Evolutionary conservation across 2,113 vertebrate genomes (phyloP).

Genomic region (Ancistrus triradiatus): DNA sequence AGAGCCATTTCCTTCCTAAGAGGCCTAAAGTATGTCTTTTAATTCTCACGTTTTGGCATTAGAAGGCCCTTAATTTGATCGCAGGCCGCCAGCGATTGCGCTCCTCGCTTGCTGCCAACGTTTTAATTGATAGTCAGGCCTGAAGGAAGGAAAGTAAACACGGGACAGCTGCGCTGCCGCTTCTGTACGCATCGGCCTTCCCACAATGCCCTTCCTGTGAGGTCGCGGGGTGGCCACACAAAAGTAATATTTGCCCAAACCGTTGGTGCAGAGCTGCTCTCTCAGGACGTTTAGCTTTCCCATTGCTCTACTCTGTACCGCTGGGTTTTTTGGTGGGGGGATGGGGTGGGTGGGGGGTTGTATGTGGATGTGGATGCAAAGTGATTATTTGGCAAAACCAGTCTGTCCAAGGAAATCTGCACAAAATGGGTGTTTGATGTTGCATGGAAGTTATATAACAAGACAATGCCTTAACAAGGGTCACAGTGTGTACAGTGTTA

Average conservation of each 20-base stretch:
- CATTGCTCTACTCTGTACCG: conserved; percentile 48
- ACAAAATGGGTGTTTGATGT: too few relatives aligned
- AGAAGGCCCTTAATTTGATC: too few relatives aligned
- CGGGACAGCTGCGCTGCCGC: conserved; percentile 55
- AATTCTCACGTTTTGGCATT: background rate
- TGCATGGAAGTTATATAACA: too few relatives aligned
- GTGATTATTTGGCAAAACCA: too few relatives aligned
- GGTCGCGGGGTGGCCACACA: conserved; percentile 60
- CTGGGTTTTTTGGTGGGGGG: background rate
- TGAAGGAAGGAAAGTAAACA: conserved; percentile 56
- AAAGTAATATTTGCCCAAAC: conserved; percentile 74
- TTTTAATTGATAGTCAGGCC: conserved; percentile 60
- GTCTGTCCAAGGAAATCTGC: too few relatives aligned
- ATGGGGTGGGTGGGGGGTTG: too few relatives aligned
- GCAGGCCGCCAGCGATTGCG: too few relatives aligned
- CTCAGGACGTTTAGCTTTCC: conserved; percentile 65
- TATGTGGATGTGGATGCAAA: too few relatives aligned
- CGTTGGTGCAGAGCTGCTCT: conserved; percentile 65
- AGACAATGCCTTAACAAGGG: too few relatives aligned
- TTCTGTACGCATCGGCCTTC: conserved; percentile 51
- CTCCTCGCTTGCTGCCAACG: background rate
- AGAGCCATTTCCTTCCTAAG: background rate
- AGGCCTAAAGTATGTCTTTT: background rate
- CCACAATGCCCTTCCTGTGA: conserved; percentile 59
- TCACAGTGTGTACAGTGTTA: too few relatives aligned